phyloP scores from a whole-genome alignment of 1,140 invertebrate genomes.

The Atopsyche davidsoni region DNA sequence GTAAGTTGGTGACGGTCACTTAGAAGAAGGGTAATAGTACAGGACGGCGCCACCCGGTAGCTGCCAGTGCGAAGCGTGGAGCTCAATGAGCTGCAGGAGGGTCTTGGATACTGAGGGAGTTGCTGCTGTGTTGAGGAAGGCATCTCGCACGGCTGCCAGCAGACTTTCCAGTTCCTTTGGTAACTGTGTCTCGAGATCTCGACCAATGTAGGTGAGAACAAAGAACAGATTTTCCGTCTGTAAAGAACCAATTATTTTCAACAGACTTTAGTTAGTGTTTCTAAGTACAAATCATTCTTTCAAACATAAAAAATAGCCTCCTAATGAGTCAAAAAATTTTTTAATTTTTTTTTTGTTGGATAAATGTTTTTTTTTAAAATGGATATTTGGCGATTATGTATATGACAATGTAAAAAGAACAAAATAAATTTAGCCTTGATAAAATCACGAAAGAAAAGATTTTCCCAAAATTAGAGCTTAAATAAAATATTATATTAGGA shows the following conservation, averaged over 20 bases:
- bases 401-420: too few species aligned
- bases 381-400: too few species aligned
- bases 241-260: constrained; percentile 30
- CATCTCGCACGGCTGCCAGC: constrained; percentile 72
- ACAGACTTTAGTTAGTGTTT: not conserved
- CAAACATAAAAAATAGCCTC: too few species aligned
- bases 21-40: constrained; percentile 77
- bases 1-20: constrained; percentile 34
- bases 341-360: too few species aligned
- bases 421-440: too few species aligned
- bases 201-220: constrained; percentile 77
- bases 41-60: constrained; percentile 78
- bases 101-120: constrained; percentile 67
- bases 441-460: too few species aligned
- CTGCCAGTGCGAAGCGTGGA: constrained; percentile 84
- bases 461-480: too few species aligned
- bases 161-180: constrained; percentile 71
- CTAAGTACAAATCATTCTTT: too few species aligned
- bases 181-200: constrained; percentile 75
- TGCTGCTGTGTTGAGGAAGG: constrained; percentile 66
- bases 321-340: too few species aligned
- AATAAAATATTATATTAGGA: too few species aligned
- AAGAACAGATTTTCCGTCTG: constrained; percentile 83
- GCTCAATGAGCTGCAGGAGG: constrained; percentile 79
- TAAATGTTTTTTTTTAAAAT: too few species aligned